Evolutionary conservation across 2,888 invertebrate species (phyloP).

Genomic region (Scelioninae gen. 1): DNA sequence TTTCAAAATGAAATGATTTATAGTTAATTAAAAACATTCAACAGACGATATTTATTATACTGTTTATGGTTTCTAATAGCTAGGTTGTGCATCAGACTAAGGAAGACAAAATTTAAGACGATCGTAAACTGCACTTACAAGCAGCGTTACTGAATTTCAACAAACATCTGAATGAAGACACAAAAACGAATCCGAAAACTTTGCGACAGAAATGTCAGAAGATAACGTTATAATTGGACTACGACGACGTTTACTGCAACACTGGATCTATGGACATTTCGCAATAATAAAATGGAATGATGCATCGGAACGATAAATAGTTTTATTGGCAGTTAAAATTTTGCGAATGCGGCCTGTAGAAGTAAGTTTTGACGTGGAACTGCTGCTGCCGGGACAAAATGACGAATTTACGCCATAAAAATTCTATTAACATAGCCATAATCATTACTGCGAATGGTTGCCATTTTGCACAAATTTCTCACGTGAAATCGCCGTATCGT

Average conservation of each 20-base stretch:
- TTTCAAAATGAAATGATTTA: background rate
- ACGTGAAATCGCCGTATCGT: background rate
- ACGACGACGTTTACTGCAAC: conserved; percentile 19
- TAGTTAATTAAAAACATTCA: background rate
- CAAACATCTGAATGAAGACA: conserved; percentile 30
- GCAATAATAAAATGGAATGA: conserved; percentile 14
- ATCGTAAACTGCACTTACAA: conserved; percentile 61
- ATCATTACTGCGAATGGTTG: conserved; percentile 26
- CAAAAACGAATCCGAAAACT: too few relatives aligned
- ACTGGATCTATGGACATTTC: conserved; percentile 16
- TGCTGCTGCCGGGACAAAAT: background rate
- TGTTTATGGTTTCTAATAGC: conserved; percentile 39
- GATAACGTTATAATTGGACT: conserved; percentile 42
- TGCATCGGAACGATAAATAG: conserved; percentile 3
- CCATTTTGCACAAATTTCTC: conserved; percentile 24
- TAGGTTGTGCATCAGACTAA: conserved; percentile 28
- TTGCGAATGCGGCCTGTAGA: background rate
- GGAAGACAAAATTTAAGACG: conserved; percentile 50
- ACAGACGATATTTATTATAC: conserved; percentile 7
- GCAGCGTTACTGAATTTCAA: background rate
- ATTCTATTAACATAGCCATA: conserved; percentile 44
- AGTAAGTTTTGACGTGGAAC: background rate
- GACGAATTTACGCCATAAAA: conserved; percentile 36
- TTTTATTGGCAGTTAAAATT: conserved; percentile 47
- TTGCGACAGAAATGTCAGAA: conserved; percentile 23